Evolutionary conservation across 2,888 invertebrate species (phyloP).

Genomic region (Cheilosia scutellata): DNA sequence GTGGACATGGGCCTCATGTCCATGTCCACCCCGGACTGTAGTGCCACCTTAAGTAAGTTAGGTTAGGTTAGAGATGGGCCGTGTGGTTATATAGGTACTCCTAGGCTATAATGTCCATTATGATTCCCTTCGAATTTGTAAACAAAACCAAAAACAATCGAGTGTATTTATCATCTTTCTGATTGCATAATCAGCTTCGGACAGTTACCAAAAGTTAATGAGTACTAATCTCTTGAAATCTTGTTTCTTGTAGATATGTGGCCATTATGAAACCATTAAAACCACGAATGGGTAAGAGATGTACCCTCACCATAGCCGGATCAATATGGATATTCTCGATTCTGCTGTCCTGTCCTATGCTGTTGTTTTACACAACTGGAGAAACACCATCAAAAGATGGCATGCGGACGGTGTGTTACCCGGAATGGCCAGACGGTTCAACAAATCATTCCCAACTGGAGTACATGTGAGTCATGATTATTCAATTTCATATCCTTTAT

Average conservation of each 20-base stretch:
- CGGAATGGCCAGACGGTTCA: conserved; percentile 93
- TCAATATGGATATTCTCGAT: conserved; percentile 93
- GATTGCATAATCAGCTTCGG: neutral
- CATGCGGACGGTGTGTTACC: conserved; percentile 90
- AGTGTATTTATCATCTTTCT: neutral
- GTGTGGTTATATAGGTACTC: no score
- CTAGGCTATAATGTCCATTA: no score
- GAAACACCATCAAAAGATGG: conserved; percentile 86
- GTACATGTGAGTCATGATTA: conserved; percentile 88
- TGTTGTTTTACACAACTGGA: conserved; percentile 92
- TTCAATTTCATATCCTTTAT: conserved; percentile 9
- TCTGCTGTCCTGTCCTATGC: conserved; percentile 92
- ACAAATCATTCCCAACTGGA: conserved; percentile 89
- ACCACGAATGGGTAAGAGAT: conserved; percentile 93
- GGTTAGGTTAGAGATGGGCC: no score
- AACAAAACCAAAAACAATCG: no score
- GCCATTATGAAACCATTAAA: conserved; percentile 97
- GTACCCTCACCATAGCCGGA: conserved; percentile 92
- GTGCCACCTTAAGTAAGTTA: no score
- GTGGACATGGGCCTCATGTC: no score
- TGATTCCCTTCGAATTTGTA: no score
- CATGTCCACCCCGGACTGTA: no score
- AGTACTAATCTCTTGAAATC: neutral
- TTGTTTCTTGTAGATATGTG: conserved; percentile 89
- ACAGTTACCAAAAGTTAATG: no score